Percentiles rank a stretch among this genome's conserved stretches.
Evolutionary conservation across 2,113 vertebrate species (phyloP).

Genomic region (Mandrillus leucophaeus): DNA sequence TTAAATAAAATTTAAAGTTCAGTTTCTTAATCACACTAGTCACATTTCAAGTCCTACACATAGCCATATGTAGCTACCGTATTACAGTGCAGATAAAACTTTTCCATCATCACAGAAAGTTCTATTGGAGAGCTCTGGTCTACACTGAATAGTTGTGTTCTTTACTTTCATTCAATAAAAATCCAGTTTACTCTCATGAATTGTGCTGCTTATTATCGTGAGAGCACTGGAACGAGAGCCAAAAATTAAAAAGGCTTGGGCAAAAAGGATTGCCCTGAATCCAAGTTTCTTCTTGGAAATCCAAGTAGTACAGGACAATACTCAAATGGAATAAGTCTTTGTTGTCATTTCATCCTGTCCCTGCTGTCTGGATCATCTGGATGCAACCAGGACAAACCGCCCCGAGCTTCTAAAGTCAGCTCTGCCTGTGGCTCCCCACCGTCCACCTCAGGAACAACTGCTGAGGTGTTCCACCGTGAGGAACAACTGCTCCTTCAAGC

Average conservation of each 20-base stretch:
- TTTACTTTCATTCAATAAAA: neutral
- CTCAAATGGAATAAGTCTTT: neutral
- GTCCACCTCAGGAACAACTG: neutral
- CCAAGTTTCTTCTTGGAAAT: constrained; percentile 61
- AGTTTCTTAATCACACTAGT: neutral
- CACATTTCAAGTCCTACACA: constrained; percentile 8
- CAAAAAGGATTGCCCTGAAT: neutral
- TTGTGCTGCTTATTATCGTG: constrained; percentile 4
- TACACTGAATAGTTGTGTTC: neutral
- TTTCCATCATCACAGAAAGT: neutral
- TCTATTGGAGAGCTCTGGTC: neutral
- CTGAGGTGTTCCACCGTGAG: neutral
- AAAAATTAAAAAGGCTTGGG: constrained; percentile 12
- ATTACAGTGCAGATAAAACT: neutral
- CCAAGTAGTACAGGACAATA: neutral
- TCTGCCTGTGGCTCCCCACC: neutral
- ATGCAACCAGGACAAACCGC: neutral
- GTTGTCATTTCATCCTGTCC: neutral
- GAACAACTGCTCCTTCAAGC: neutral
- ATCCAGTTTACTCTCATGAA: constrained; percentile 13
- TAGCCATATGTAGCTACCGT: neutral
- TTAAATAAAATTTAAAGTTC: constrained; percentile 36
- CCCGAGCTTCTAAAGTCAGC: neutral
- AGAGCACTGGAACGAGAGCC: neutral
- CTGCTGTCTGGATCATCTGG: neutral